Conservation (phyloP, 92 coral and sea anemone genomes). For the Diadumene lineata region DNA sequence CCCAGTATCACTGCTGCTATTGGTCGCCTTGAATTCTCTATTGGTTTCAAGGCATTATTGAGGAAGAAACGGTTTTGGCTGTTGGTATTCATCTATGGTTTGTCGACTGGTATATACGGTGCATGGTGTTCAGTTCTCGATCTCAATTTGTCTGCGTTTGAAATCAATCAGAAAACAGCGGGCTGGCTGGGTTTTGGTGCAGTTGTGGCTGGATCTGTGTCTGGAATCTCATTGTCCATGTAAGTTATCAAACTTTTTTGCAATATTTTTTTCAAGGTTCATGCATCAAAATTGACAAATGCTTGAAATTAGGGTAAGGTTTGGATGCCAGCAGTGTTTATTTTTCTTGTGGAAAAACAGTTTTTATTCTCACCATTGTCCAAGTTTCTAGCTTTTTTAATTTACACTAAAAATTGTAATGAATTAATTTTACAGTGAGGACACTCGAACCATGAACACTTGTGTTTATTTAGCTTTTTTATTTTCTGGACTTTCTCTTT, state of each 20-base stretch:
- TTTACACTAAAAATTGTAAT: too few species aligned
- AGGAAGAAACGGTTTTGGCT: slow-evolving; percentile 83
- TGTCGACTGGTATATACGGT: slow-evolving; percentile 91
- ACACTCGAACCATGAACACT: too few species aligned
- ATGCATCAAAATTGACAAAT: neutral
- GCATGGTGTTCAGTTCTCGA: slow-evolving; percentile 95
- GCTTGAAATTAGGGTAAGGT: neutral
- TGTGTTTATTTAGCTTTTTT: too few species aligned
- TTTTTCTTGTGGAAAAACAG: neutral
- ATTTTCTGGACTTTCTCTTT: too few species aligned
- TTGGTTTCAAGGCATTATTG: slow-evolving; percentile 70
- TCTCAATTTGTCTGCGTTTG: slow-evolving; percentile 74
- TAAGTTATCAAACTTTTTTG: slow-evolving; percentile 42
- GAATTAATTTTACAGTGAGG: too few species aligned
- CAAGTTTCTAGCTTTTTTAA: too few species aligned
- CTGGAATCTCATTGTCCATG: slow-evolving; percentile 94
- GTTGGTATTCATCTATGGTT: slow-evolving; percentile 77
- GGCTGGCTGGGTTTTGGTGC: slow-evolving; percentile 95
- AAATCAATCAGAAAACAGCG: slow-evolving; percentile 73
- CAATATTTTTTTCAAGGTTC: neutral
- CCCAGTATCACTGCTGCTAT: slow-evolving; percentile 95
- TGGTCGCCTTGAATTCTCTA: slow-evolving; percentile 84
- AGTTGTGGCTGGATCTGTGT: slow-evolving; percentile 84
- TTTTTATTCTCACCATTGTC: too few species aligned
- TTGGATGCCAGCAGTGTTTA: neutral